Evolutionary conservation across 2,888 invertebrate species (phyloP).

Genomic region (Labia minor): DNA sequence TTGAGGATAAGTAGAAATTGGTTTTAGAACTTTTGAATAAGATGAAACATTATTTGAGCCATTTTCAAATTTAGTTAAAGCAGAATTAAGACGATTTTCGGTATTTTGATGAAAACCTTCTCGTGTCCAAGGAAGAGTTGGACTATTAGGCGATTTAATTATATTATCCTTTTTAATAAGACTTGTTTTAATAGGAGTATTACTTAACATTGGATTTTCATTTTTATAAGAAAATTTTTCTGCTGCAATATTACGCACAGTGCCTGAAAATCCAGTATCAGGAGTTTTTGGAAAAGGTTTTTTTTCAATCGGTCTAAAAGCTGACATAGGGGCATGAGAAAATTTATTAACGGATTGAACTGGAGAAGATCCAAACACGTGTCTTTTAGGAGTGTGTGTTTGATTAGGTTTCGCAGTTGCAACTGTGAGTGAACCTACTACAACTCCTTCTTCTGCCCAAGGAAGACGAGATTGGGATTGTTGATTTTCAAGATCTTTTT

Average conservation of each 20-base stretch:
- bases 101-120: slow-evolving; percentile 19
- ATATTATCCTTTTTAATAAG: neutral
- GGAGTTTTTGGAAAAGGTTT: slow-evolving; percentile 30
- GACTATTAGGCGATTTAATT: slow-evolving; percentile 24
- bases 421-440: slow-evolving; percentile 37
- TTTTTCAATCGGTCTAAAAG: slow-evolving; percentile 48
- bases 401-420: slow-evolving; percentile 18
- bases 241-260: slow-evolving; percentile 35
- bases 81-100: slow-evolving; percentile 21
- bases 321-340: slow-evolving; percentile 65
- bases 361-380: slow-evolving; percentile 25
- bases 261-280: slow-evolving; percentile 24
- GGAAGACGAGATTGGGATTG: slow-evolving; percentile 29
- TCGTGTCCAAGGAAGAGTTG: slow-evolving; percentile 25
- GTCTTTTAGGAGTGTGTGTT: slow-evolving; percentile 23
- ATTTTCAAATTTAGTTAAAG: slow-evolving; percentile 26
- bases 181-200: slow-evolving; percentile 6
- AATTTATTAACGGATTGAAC: slow-evolving; percentile 50
- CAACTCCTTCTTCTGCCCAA: slow-evolving; percentile 34
- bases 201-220: neutral
- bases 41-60: slow-evolving; percentile 25
- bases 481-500: slow-evolving; percentile 30
- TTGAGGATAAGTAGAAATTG: slow-evolving; percentile 19
- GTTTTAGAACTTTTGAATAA: slow-evolving; percentile 22
- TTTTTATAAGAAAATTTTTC: slow-evolving; percentile 28